Conservation (phyloP, 2,888 invertebrate genomes). For the Rutpela maculata region DNA sequence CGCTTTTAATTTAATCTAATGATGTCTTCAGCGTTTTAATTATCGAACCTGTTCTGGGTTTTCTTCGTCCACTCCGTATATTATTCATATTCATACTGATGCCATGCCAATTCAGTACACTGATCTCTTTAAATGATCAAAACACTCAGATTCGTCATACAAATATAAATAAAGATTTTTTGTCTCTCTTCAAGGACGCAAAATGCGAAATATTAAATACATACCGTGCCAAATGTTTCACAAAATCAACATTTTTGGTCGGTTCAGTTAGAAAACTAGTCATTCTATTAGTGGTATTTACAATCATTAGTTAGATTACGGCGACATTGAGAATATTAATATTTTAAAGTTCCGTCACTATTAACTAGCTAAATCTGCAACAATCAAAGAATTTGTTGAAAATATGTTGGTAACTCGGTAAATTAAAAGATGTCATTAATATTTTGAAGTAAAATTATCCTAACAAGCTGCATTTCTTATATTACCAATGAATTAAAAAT, state of each 20-base stretch:
- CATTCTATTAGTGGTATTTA: background rate
- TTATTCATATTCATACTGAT: constrained; percentile 51
- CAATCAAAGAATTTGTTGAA: background rate
- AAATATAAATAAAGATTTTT: constrained; percentile 55
- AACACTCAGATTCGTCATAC: constrained; percentile 54
- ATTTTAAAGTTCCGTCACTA: background rate
- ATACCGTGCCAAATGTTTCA: constrained; percentile 45
- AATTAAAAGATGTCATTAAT: background rate
- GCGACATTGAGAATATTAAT: background rate
- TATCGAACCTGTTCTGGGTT: background rate
- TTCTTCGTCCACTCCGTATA: constrained; percentile 13
- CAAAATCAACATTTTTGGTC: constrained; percentile 36
- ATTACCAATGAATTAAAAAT: constrained; percentile 10
- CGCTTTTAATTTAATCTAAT: no score
- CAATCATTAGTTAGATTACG: background rate
- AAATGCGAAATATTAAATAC: constrained; percentile 45
- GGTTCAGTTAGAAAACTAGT: constrained; percentile 12
- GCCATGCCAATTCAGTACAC: constrained; percentile 55
- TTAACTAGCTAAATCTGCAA: background rate
- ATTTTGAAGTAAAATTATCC: background rate
- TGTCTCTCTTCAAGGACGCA: constrained; percentile 49
- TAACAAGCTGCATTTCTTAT: background rate
- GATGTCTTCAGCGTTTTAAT: no score
- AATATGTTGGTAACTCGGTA: background rate
- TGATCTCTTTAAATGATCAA: constrained; percentile 55